Base-by-base conservation (phyloP, 2,888 invertebrate genomes). In the Caenorhabditis japonica region DNA sequence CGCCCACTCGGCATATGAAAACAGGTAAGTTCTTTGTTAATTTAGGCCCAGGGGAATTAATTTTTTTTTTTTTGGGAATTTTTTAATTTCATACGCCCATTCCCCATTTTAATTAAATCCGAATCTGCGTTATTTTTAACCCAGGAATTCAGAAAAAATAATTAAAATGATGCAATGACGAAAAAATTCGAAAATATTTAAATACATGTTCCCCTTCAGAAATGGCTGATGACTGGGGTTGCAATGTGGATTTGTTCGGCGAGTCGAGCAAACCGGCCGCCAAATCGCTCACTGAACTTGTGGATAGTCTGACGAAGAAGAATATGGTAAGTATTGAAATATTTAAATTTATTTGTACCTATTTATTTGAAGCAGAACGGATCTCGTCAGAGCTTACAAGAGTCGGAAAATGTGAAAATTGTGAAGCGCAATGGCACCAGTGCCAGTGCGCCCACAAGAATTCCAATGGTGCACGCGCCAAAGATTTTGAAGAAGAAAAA, bases 401-500 rank as follows among this genome's bases (percentile, higher is more conserved):
- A 73, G 46, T 33, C 68, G 8, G 73, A 73, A 46, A 73, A 73
- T 33, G 68, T 66, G 25, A 61, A 66, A 41, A 39, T 69, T 3
- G 36, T 77, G 0, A 58, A 64, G 19, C 52, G 60, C 15, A 55
- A 69, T 38, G 52, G 60, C 15, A 41, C 53, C n/a, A n/a, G n/a
- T n/a, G n/a, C n/a, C n/a, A n/a, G n/a, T 15, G 70, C 44, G 27
- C 10, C 69, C 10, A 47, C 51, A 25, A 64, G 49, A 25, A 73
- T 68, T 36, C 51, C 46, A 15, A 61, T 55, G 60, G 60, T 66
- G 3, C 68, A 66, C 12, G 81, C 81, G 13, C 81, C 81, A 8
- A 81, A 81, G 39, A 81, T 81, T 55, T 52, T 81, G 60, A 81
- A 81, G 69, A 81, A 81, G 56, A 81, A 79, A 52, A 79, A 75